A percentile compares a stretch with the other conserved stretches of the same genome.
These are phyloP conservation scores for Phyto melanocephala DNA, from an alignment of 2,888 invertebrate genomes.

Conservation along the genomic window DNA sequence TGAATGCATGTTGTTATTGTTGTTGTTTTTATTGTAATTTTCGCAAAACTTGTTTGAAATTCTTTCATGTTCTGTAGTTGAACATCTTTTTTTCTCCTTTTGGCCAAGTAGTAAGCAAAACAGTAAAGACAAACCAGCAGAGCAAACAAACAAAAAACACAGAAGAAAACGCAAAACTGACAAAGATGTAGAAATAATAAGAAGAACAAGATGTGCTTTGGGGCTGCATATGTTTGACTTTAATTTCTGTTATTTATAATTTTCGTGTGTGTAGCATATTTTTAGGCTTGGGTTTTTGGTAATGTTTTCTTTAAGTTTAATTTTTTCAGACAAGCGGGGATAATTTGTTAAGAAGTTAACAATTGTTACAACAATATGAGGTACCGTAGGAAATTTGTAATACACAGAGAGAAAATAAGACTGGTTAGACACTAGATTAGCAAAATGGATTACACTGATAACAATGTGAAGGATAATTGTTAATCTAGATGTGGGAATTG, in stretches of 20 bases:
- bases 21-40: conserved; percentile 4
- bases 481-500: no score
- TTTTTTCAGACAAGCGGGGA: neutral
- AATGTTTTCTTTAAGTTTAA: neutral
- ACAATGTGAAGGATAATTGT: no score
- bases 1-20: conserved; percentile 40
- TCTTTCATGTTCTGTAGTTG: conserved; percentile 10
- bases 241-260: conserved; percentile 1
- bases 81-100: conserved; percentile 3
- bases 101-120: neutral
- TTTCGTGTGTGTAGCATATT: conserved; percentile 39
- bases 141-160: neutral
- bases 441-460: no score
- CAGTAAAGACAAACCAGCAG: neutral
- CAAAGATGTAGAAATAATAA: conserved; percentile 22
- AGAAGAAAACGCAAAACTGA: neutral
- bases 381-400: no score
- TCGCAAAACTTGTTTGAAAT: conserved; percentile 23
- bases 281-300: conserved; percentile 39
- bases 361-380: neutral
- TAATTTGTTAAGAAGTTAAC: conserved; percentile 22
- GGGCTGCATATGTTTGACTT: conserved; percentile 27
- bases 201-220: conserved; percentile 8
- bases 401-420: neutral
- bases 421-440: no score